Base-by-base conservation (phyloP, 2,888 invertebrate species). In the Tuta absoluta region DNA sequence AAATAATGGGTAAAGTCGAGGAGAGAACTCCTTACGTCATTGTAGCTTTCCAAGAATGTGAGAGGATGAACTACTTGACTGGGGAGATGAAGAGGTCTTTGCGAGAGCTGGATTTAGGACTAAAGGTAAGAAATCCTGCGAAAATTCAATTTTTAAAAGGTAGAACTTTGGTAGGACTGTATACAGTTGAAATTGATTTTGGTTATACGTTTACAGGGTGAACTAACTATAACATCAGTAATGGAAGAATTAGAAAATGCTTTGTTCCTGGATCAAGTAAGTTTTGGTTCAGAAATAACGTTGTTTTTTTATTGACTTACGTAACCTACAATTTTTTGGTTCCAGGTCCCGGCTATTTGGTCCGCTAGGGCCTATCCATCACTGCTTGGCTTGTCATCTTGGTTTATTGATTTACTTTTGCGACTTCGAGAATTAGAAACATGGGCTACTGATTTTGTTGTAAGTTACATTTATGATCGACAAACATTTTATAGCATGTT, bases 11-110 rank as follows among this genome's bases (percentile, higher is more conserved):
- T 2, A 98, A 98, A 84, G 97, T 97, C 2, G 98, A 99, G 82
- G 98, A 99, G 79, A 93, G 98, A 63, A 98, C 98, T 0, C 99
- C 99, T 0, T 99, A 98, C 79, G 98, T 98, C 0, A 98, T 98
- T 64, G 98, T 99, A 0, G 97, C 97, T 0, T 97, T 97, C 78
- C 97, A 98, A 82, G 98, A 99, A 88, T 98, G 98, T 79, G 98
- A 99, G 85, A 92, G 98, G 59, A 98, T 99, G 98, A 99, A 99
- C 86, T 94, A 94, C 73, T 92, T 99, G 41, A 98, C 97, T 0
- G 95, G 95, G 1, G 98, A 98, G 91, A 96, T 99, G 88, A 96
- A 97, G 74, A 91, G 98, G 59, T 97, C 98, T 0, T 91, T 99
- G 2, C 95, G 96, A 75, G 98, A 98, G 86, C 91, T 99, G 53